Base-by-base conservation (phyloP, 2,797 vertebrate genomes). In the Pseudochromis fuscus region DNA sequence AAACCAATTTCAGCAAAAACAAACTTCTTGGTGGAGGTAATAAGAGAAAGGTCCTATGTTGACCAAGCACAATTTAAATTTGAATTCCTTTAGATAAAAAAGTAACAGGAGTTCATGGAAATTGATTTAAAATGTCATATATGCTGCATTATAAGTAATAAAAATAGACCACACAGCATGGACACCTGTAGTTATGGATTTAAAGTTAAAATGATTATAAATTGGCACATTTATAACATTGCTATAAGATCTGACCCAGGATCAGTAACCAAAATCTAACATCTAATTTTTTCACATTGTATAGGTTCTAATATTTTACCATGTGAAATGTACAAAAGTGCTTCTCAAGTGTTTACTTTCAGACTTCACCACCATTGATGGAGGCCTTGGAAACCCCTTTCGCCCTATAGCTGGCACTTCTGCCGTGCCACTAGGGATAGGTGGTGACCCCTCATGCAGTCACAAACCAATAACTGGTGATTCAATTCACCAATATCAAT, bases 191-290 rank as follows among this genome's bases (percentile, higher is more conserved):
- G 23, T 44, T 45, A n/a, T n/a, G 16, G 0, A 66, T 46, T 4
- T 9, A 31, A 33, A 48, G 25, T 13, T 3, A 57, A 18, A 18
- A 7, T 56, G 55, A 52, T 48, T 31, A 24, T 10, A 52, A n/a
- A 72, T 79, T 82, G 64, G 77, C 79, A 87, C 72, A 51, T 73
- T 38, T 40, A 11, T 16, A 42, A 19, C 12, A 56, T 16, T 46
- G 4, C 28, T 38, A 44, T 19, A 44, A n/a, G 18, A 21, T 7
- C 9, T 28, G 64, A 19, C 4, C 6, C 2, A 4, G 65, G 42
- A 2, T 67, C 10, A 3, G 12, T 52, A 10, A 53, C 4, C 64
- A 35, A 66, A 40, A 21, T 46, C 15, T 67, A 21, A 4, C 45
- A 7, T 68, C 16, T 59, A 38, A n/a, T 37, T 21, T n/a, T 8